Conservation (phyloP, 2,888 invertebrate genomes). For the Stegophylla sp. region DNA sequence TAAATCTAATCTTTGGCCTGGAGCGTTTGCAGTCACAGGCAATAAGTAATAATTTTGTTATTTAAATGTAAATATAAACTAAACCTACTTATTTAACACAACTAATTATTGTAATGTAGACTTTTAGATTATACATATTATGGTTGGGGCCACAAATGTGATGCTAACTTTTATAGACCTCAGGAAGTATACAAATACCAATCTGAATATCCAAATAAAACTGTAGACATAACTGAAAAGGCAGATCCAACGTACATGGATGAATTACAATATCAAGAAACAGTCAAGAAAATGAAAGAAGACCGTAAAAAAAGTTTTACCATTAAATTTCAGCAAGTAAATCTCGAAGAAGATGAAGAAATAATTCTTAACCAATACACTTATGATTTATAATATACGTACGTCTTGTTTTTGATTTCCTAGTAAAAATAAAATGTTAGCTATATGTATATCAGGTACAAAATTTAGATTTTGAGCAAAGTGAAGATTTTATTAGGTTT, state of each 20-base stretch:
- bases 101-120: background rate
- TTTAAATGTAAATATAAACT: too few species aligned
- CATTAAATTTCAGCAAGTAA: too few species aligned
- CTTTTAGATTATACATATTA: conserved; percentile 22
- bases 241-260: conserved; percentile 20
- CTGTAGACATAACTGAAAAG: background rate
- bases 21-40: conserved; percentile 20
- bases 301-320: background rate
- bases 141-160: conserved; percentile 33
- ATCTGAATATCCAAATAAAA: background rate
- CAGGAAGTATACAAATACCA: background rate
- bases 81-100: too few species aligned
- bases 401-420: too few species aligned
- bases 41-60: too few species aligned
- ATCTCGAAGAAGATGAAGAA: background rate
- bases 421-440: too few species aligned
- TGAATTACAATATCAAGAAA: background rate
- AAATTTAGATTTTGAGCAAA: too few species aligned
- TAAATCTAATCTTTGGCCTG: conserved; percentile 38
- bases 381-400: background rate
- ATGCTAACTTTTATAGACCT: background rate
- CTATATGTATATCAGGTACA: too few species aligned
- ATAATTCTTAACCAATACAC: background rate
- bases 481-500: too few species aligned
- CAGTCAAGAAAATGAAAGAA: background rate